Percentiles rank a stretch among this genome's conserved stretches.
These are phyloP conservation scores for Mystacornis crossleyi DNA, from an alignment of 2,113 vertebrate genomes.

Conservation along the genomic window DNA sequence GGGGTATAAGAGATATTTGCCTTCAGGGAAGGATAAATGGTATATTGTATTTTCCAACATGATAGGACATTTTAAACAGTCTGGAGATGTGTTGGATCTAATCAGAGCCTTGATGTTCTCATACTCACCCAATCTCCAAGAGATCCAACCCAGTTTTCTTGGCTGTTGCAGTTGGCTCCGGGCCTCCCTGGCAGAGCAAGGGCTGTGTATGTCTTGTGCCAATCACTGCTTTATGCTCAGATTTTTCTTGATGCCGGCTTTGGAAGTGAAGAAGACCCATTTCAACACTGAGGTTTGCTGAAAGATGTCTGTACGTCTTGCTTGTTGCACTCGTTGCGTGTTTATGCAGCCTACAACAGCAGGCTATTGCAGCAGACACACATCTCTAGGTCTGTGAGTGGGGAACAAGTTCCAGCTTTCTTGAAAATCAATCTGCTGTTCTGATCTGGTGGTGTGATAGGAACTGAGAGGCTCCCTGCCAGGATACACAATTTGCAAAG, in stretches of 20 bases:
- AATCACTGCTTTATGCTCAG: neutral
- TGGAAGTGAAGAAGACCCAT: constrained; percentile 47
- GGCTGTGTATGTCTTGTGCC: neutral
- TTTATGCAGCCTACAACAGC: neutral
- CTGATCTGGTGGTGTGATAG: constrained; percentile 53
- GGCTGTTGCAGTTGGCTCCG: constrained; percentile 38
- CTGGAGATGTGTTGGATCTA: neutral
- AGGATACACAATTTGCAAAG: neutral
- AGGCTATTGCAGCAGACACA: neutral
- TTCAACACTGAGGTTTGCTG: constrained; percentile 26
- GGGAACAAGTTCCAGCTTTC: constrained; percentile 34
- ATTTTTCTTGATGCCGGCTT: constrained; percentile 29
- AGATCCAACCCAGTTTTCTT: constrained; percentile 31
- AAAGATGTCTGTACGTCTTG: neutral
- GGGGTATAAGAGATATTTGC: neutral
- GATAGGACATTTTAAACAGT: neutral
- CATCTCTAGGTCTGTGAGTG: neutral
- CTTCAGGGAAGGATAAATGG: neutral
- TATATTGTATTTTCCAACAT: neutral
- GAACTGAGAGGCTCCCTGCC: constrained; percentile 15
- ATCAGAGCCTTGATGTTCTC: constrained; percentile 23
- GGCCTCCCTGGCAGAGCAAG: constrained; percentile 11
- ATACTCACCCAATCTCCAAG: neutral
- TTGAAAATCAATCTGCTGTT: constrained; percentile 32
- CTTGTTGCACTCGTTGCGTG: neutral